Evolutionary conservation across 1,140 invertebrate species (phyloP), one percentile per base, ranked within the genome.

Genomic region (Pseudomyrmex cubaensis): DNA sequence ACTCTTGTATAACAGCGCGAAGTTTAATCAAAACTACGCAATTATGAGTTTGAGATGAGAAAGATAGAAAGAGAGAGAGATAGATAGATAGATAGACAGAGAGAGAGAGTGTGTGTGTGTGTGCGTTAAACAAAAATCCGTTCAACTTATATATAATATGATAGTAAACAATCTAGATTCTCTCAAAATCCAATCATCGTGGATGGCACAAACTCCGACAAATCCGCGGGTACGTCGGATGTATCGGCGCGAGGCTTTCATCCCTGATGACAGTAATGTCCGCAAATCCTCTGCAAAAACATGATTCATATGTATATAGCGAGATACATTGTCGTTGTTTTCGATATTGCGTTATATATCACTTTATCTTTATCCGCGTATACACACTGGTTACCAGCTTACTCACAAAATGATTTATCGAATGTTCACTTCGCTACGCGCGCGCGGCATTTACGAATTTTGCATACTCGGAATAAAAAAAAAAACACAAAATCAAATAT

Each of bases 261-360:
- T 59, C 46, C 7, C 20, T 22, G 66, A 70, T 70, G 76, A 70
- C 76, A 70, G 76, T 80, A 80, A 80, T 80, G 66, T 80, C 54
- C 76, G 44, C 66, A 72, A 78, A 80, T 70, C 66, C 76, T 80
- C 66, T 61, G 44, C 66, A 70, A 80, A 80, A 80, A 80, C 76
- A 59, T 22, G 54, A 70, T 70, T 77, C 66, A 20, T 44, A 48
- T 48, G 22, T 48, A 59, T 35, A 48, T 35, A 35, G 35, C 44
- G n/a, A 67, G 54, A 59, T 10, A 72, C 2, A 52, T 80, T 59
- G 76, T 50, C 66, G n/a, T 50, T 72, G 54, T 50, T 80, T 70
- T 59, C 76, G 66, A 70, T 80, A 50, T 17, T 20, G 44, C 12
- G 20, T n/a, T 25, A 25, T 62, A 44, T 35, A 80, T 80, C 76